Base-by-base conservation (phyloP, 1,140 invertebrate species). In the Aphelenchoides fujianensis region DNA sequence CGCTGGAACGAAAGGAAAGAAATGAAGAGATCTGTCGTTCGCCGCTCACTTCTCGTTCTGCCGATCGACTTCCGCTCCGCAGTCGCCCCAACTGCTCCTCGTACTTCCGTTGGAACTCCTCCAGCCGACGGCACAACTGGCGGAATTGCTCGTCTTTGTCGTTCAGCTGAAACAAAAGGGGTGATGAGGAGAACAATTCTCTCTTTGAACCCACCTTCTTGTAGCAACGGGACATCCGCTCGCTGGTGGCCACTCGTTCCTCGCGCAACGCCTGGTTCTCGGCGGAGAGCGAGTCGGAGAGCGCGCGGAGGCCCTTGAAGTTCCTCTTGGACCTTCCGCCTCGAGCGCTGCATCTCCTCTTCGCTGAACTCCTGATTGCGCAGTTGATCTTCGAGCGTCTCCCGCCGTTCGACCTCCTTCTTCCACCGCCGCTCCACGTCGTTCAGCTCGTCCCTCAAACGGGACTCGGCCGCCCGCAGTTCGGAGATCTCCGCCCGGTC, bases 311-410 rank as follows among this genome's bases (percentile, higher is more conserved):
- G 5, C n/a, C 52, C 73, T 48, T 74, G 72, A 19, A 75, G 31
- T 53, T 75, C 73, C 34, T 75, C 55, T 41, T 75, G 73, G n/a
- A 72, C 59, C 52, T 54, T 64, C 54, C 30, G 27, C 41, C 37
- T 62, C 36, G 1, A 76, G n/a, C 35, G 53, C 52, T 68, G 28
- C 30, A 55, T 7, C 28, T 27, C 35, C 5, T 71, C 62, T 68
- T 77, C 31, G 2, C 3, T 7, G 27, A 19, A n/a, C 70, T 71
- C 68, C 28, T 31, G 16, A n/a, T 31, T 32, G 36, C 66, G 16
- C 27, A 71, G 28, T 1, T 73, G 68, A 12, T 36, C 55, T 34
- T 73, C 70, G 16, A 73, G 12, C 71, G 16, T 73, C 34, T 31
- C 52, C n/a, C 72, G 41, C 3, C 28, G 7, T 37, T 72, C 48